Percentiles rank a stretch among this genome's conserved stretches.
phyloP scores from a whole-genome alignment of 2,113 vertebrate species.

The Ariopsis seemanni region DNA sequence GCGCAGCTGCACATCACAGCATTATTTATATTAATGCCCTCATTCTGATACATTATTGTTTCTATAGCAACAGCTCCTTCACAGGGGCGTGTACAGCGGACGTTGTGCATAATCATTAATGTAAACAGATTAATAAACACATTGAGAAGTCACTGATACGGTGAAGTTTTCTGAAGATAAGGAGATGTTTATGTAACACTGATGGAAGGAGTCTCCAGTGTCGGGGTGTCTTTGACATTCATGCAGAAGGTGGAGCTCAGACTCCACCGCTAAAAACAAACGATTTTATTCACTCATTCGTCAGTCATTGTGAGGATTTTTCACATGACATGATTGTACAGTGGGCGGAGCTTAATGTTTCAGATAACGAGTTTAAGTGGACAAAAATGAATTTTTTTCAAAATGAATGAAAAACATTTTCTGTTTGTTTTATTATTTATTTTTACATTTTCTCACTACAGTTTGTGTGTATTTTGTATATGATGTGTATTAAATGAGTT shows the following conservation, averaged over 20 bases:
- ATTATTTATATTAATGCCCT: neutral
- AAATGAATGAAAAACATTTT: neutral
- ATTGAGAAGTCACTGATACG: too few species aligned
- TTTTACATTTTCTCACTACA: neutral
- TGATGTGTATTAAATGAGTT: neutral
- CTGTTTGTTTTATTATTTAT: neutral
- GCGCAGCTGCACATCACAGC: too few species aligned
- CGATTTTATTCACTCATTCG: neutral
- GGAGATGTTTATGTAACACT: neutral
- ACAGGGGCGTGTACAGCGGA: neutral
- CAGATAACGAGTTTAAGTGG: neutral
- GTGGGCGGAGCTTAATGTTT: neutral
- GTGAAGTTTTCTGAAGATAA: neutral
- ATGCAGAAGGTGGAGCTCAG: too few species aligned
- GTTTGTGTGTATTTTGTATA: neutral
- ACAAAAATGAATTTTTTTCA: neutral
- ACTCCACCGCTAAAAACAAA: neutral
- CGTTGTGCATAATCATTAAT: too few species aligned
- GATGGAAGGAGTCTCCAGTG: neutral
- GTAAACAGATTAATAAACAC: too few species aligned
- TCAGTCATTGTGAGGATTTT: too few species aligned
- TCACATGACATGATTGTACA: neutral
- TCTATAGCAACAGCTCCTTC: neutral
- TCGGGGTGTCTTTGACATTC: neutral
- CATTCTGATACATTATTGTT: neutral